A percentile compares a stretch with the other conserved stretches of the same genome.
phyloP scores from a whole-genome alignment of 2,888 invertebrate species.

The Argyra leucocephala region DNA sequence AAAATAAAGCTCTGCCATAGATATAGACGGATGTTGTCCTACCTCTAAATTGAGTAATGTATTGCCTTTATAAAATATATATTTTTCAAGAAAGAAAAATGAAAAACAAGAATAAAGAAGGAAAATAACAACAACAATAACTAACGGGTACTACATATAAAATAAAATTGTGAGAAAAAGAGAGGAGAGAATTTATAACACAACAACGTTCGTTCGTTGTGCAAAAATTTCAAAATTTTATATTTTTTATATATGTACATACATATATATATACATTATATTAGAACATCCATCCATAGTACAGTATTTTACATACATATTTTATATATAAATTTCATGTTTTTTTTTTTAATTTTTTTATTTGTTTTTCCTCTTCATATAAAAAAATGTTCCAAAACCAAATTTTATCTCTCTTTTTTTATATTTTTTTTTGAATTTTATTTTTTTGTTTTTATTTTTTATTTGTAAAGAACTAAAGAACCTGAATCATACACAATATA shows the following conservation, averaged over 20 bases:
- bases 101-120: neutral
- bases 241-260: no score
- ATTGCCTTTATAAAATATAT: conserved; percentile 4
- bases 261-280: no score
- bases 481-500: neutral
- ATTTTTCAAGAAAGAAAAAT: neutral
- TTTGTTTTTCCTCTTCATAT: neutral
- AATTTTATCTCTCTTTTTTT: neutral
- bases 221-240: neutral
- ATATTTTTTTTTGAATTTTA: no score
- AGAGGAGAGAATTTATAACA: neutral
- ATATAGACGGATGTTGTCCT: conserved; percentile 6
- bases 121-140: neutral
- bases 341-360: no score
- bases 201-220: neutral
- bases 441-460: no score
- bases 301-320: neutral
- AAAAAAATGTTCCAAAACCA: neutral
- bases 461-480: neutral
- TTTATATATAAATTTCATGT: no score
- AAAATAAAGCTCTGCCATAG: conserved; percentile 3
- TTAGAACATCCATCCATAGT: no score
- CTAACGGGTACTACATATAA: neutral
- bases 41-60: conserved; percentile 6
- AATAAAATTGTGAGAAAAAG: neutral